Conservation (phyloP, 2,888 invertebrate species). For the Unio delphinus region DNA sequence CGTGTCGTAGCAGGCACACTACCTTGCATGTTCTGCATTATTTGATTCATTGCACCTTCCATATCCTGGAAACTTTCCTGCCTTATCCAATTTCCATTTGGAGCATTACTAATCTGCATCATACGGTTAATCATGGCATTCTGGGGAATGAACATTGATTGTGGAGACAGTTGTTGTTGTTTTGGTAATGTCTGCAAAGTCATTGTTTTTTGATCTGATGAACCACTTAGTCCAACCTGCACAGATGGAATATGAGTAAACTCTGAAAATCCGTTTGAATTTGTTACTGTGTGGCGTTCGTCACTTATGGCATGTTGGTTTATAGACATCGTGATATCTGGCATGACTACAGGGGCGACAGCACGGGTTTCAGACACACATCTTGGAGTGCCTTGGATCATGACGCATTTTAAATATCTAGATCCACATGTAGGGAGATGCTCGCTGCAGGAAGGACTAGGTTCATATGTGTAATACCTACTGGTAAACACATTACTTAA, state of each 20-base stretch:
- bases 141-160: background rate
- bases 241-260: no score
- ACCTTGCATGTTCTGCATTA: no score
- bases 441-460: conserved; percentile 31
- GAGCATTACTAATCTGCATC: no score
- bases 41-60: no score
- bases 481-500: conserved; percentile 44
- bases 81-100: no score
- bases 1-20: no score
- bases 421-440: conserved; percentile 43
- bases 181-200: background rate
- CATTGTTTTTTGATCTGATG: background rate
- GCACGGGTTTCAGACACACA: conserved; percentile 33
- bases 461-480: conserved; percentile 39
- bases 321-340: background rate
- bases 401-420: conserved; percentile 38
- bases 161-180: conserved; percentile 1
- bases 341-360: background rate
- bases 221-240: background rate
- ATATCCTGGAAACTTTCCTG: no score
- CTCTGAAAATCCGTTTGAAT: no score
- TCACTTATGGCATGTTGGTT: no score
- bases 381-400: conserved; percentile 9
- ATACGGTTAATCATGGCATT: no score
- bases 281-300: no score